Percentiles rank a stretch among this genome's conserved stretches.
Conservation (phyloP, 2,797 vertebrate species). For the Mus spretus region DNA sequence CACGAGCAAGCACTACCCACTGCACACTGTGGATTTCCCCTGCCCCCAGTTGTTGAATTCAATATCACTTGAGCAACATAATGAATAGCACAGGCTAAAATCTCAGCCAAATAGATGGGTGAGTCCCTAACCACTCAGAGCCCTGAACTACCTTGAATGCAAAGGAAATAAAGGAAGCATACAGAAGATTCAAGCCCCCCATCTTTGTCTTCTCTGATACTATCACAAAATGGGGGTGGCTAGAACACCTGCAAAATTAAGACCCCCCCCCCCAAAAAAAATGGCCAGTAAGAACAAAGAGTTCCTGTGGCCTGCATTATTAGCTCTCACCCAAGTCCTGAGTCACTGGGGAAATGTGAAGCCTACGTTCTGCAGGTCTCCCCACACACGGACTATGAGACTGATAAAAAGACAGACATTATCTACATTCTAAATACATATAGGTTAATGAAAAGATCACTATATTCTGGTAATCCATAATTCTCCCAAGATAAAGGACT, state of each 20-base stretch:
- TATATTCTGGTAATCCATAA: conserved; percentile 78
- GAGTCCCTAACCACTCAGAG: no score
- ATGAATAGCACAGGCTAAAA: background rate
- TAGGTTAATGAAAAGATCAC: conserved; percentile 83
- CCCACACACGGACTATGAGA: background rate
- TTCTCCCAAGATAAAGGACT: conserved; percentile 84
- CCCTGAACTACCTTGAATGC: background rate
- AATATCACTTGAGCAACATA: rapidly evolving
- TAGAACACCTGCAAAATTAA: background rate
- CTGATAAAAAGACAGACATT: conserved; percentile 78
- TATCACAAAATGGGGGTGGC: background rate
- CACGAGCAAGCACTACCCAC: background rate
- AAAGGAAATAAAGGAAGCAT: background rate
- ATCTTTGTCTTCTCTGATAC: background rate
- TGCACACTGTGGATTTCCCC: background rate
- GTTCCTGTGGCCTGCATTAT: background rate
- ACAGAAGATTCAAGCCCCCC: background rate
- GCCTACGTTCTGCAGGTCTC: background rate
- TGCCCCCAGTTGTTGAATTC: background rate
- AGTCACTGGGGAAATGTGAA: conserved; percentile 27
- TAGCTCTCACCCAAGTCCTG: background rate
- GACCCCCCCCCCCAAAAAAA: background rate
- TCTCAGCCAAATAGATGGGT: background rate
- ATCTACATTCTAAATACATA: conserved; percentile 85
- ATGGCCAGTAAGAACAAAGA: conserved; percentile 21